Evolutionary conservation across 2,113 vertebrate genomes (phyloP).

Genomic region (Eulemur macaco): DNA sequence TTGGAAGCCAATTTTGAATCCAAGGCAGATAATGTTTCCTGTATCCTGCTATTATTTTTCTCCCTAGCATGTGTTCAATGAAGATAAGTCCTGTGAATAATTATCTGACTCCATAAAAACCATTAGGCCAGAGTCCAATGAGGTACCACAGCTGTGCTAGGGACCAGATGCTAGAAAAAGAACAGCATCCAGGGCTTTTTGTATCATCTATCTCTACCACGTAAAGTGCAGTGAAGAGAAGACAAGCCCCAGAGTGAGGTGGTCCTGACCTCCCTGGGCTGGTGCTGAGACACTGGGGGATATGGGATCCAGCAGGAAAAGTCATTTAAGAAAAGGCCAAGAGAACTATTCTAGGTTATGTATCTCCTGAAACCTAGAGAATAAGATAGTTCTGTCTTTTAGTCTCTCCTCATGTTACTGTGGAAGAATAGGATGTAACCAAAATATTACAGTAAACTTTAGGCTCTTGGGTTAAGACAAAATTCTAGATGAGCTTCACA

Average conservation of each 20-base stretch:
- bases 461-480: background rate
- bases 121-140: conserved; percentile 62
- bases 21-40: conserved; percentile 57
- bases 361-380: background rate
- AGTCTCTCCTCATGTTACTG: background rate
- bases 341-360: background rate
- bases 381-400: background rate
- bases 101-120: conserved; percentile 60
- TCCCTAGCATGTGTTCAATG: conserved; percentile 60
- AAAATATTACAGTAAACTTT: background rate
- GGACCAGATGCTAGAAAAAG: background rate
- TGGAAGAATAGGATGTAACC: background rate
- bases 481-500: background rate
- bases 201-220: background rate
- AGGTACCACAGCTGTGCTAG: conserved; percentile 48
- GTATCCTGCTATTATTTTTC: conserved; percentile 64
- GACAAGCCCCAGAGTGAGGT: background rate
- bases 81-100: conserved; percentile 66
- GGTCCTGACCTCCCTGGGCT: background rate
- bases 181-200: background rate
- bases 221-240: background rate
- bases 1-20: conserved; percentile 54
- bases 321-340: background rate
- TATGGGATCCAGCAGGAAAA: background rate
- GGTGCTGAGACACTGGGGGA: background rate